These are phyloP conservation scores for Elaphurus davidianus DNA, from an alignment of 2,113 vertebrate genomes.

Conservation along the genomic window DNA sequence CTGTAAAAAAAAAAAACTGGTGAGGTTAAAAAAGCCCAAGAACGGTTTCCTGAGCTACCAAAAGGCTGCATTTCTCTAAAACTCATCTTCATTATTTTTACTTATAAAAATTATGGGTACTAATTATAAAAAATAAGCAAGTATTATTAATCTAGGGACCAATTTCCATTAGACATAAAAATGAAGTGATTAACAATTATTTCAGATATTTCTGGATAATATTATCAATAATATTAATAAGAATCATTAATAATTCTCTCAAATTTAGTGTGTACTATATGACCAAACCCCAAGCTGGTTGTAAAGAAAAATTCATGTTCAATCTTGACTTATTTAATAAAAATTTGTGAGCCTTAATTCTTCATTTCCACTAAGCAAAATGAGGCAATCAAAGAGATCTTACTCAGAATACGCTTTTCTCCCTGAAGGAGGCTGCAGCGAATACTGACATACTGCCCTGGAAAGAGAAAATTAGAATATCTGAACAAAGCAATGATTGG, in stretches of 20 bases:
- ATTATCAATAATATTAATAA: not conserved
- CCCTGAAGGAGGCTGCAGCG: constrained; percentile 69
- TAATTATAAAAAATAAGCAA: not conserved
- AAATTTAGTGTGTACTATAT: not conserved
- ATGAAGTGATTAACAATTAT: not conserved
- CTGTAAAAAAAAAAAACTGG: not conserved
- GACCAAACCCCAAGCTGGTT: not conserved
- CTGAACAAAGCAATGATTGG: not conserved
- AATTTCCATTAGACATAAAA: not conserved
- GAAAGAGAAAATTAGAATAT: constrained; percentile 1
- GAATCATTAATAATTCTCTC: not conserved
- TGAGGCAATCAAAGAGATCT: constrained; percentile 66
- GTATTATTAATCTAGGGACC: not conserved
- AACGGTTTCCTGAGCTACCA: not conserved
- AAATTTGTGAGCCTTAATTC: not conserved
- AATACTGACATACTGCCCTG: constrained; percentile 51
- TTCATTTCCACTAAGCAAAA: constrained; percentile 1
- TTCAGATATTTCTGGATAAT: not conserved
- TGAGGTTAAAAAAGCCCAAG: not conserved
- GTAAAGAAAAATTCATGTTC: not conserved
- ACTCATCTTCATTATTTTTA: not conserved
- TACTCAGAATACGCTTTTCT: constrained; percentile 84
- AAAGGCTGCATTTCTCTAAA: not conserved
- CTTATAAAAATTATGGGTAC: not conserved
- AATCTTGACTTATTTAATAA: not conserved